phyloP scores from a whole-genome alignment of 2,113 vertebrate species.

The Bagarius yarrelli region DNA sequence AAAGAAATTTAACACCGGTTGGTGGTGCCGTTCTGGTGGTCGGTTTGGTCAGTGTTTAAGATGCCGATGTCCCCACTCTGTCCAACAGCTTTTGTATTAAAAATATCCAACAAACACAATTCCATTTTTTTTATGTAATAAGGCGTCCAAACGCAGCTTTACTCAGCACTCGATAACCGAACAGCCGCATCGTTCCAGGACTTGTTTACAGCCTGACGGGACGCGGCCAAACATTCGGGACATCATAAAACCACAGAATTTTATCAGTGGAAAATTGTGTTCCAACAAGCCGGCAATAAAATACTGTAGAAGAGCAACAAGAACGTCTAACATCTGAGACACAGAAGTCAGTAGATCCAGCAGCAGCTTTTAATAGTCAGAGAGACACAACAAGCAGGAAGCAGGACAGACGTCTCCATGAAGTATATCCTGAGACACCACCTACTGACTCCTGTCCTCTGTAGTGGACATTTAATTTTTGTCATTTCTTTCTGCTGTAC shows the following conservation, averaged over 20 bases:
- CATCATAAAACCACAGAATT: not conserved
- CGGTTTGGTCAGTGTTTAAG: not conserved
- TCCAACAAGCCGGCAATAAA: not conserved
- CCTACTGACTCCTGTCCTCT: too few relatives aligned
- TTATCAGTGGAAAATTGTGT: not conserved
- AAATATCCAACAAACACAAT: not conserved
- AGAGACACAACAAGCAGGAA: too few relatives aligned
- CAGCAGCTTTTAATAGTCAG: too few relatives aligned
- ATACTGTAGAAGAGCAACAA: not conserved
- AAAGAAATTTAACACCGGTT: not conserved
- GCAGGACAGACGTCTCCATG: too few relatives aligned
- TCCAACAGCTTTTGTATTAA: not conserved
- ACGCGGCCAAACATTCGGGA: not conserved
- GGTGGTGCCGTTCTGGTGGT: not conserved
- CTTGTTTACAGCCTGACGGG: not conserved
- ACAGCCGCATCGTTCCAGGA: not conserved
- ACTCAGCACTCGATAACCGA: not conserved
- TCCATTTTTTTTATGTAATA: not conserved
- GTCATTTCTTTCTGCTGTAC: too few relatives aligned
- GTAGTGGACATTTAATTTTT: too few relatives aligned
- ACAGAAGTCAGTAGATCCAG: too few relatives aligned
- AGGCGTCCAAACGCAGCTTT: not conserved
- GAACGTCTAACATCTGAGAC: not conserved
- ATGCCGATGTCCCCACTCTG: not conserved
- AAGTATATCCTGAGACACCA: too few relatives aligned